Evolutionary conservation across 2,888 invertebrate species (phyloP).

Genomic region (Netelia fuscicornis): DNA sequence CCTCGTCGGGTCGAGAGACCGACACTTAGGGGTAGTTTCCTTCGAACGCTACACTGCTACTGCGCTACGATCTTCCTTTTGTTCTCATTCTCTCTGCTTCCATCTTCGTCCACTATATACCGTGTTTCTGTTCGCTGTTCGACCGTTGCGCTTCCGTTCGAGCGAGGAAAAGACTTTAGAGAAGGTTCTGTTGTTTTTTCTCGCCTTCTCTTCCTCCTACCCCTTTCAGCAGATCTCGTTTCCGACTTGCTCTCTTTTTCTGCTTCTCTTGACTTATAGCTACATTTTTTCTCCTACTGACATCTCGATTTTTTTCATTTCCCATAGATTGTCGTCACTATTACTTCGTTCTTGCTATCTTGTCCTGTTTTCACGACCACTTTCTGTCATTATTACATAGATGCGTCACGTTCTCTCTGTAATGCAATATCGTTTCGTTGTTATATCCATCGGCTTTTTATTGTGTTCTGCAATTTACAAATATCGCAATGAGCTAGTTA

Average conservation of each 20-base stretch:
- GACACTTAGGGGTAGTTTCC: slow-evolving; percentile 67
- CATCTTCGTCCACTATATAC: slow-evolving; percentile 14
- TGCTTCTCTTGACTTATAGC: slow-evolving; percentile 6
- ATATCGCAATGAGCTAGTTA: no score
- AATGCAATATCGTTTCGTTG: neutral
- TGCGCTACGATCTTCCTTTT: slow-evolving; percentile 21
- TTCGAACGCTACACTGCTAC: slow-evolving; percentile 27
- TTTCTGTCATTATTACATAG: slow-evolving; percentile 31
- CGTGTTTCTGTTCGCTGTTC: slow-evolving; percentile 43
- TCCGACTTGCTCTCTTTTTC: slow-evolving; percentile 24
- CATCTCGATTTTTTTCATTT: slow-evolving; percentile 34
- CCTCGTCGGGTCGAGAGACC: slow-evolving; percentile 61
- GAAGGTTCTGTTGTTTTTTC: slow-evolving; percentile 32
- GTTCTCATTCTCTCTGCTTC: slow-evolving; percentile 6
- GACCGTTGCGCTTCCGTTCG: slow-evolving; percentile 50
- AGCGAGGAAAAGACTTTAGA: slow-evolving; percentile 55
- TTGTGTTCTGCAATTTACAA: neutral
- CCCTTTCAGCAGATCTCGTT: slow-evolving; percentile 20
- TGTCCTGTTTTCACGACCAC: slow-evolving; percentile 23
- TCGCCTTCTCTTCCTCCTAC: slow-evolving; percentile 2
- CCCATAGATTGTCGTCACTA: slow-evolving; percentile 11
- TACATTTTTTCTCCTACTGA: neutral
- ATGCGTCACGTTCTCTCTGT: slow-evolving; percentile 1
- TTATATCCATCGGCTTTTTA: neutral
- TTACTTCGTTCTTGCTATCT: slow-evolving; percentile 7